Conservation (phyloP, 2,888 invertebrate species). For the Ormyrus labotus region DNA sequence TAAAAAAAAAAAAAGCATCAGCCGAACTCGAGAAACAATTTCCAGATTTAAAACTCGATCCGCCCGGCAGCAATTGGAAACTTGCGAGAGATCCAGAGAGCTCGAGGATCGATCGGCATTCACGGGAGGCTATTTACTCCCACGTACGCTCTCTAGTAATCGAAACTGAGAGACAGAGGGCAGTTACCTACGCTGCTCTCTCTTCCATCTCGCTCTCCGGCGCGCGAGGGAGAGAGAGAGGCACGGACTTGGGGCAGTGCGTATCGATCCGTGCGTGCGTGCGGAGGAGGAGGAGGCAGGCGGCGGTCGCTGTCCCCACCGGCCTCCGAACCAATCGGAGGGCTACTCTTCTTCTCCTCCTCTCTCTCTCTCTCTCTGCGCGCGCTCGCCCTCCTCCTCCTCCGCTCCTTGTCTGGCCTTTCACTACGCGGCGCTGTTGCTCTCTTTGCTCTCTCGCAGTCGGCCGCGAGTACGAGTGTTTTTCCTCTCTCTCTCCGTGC, state of each 20-base stretch:
- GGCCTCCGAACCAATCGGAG: slow-evolving; percentile 74
- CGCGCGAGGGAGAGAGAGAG: slow-evolving; percentile 22
- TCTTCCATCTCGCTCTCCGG: not conserved
- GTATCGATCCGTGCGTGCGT: slow-evolving; percentile 74
- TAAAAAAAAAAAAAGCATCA: no score
- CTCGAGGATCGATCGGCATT: no score
- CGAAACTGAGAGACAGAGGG: slow-evolving; percentile 50
- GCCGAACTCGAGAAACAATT: no score
- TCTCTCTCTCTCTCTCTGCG: slow-evolving; percentile 58
- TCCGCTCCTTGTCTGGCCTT: not conserved
- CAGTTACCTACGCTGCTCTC: slow-evolving; percentile 49
- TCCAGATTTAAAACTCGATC: no score
- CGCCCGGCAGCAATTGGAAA: no score
- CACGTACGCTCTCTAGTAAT: slow-evolving; percentile 8
- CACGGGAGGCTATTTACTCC: no score
- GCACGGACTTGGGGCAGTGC: slow-evolving; percentile 73
- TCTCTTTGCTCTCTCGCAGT: slow-evolving; percentile 16
- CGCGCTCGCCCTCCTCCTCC: slow-evolving; percentile 41
- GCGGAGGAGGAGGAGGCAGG: slow-evolving; percentile 71
- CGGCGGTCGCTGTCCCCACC: slow-evolving; percentile 58
- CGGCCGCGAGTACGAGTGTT: not conserved
- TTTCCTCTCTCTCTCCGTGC: not conserved
- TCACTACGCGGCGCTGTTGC: slow-evolving; percentile 10
- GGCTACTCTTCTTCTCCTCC: slow-evolving; percentile 69
- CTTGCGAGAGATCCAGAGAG: no score